phyloP scores from a whole-genome alignment of 2,113 vertebrate genomes.

The Nibea albiflora region DNA sequence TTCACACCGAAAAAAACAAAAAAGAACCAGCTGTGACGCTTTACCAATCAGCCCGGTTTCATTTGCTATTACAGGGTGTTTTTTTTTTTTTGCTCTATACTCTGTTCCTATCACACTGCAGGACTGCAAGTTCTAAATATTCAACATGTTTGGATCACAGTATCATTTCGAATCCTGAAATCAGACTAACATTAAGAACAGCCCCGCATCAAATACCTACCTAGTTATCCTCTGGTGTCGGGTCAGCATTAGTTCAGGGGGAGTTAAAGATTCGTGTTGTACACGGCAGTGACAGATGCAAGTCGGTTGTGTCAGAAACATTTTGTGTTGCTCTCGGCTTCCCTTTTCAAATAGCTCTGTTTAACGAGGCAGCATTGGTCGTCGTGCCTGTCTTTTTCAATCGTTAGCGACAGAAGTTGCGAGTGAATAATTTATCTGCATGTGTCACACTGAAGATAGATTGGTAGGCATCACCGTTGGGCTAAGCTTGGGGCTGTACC shows the following conservation, averaged over 20 bases:
- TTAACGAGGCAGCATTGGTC: not conserved
- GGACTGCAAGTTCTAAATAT: too few relatives aligned
- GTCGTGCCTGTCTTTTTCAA: not conserved
- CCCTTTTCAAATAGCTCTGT: not conserved
- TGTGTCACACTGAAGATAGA: conserved; percentile 8
- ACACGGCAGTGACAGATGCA: not conserved
- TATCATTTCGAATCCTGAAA: too few relatives aligned
- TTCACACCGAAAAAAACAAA: not conserved
- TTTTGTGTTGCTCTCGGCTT: not conserved
- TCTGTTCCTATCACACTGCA: too few relatives aligned
- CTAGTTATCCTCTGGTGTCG: too few relatives aligned
- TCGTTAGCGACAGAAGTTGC: not conserved
- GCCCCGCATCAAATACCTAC: too few relatives aligned
- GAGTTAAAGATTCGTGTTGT: not conserved
- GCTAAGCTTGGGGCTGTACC: not conserved
- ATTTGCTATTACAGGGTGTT: too few relatives aligned
- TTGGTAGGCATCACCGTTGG: not conserved
- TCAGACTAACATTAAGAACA: too few relatives aligned
- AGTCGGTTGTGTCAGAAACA: not conserved
- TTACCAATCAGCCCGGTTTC: too few relatives aligned
- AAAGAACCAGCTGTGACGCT: too few relatives aligned
- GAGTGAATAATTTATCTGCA: conserved; percentile 20
- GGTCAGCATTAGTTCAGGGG: too few relatives aligned
- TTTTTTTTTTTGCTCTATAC: too few relatives aligned
- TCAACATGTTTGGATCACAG: too few relatives aligned